Conservation (phyloP, 2,797 vertebrate species). For the Hydrophis major region DNA sequence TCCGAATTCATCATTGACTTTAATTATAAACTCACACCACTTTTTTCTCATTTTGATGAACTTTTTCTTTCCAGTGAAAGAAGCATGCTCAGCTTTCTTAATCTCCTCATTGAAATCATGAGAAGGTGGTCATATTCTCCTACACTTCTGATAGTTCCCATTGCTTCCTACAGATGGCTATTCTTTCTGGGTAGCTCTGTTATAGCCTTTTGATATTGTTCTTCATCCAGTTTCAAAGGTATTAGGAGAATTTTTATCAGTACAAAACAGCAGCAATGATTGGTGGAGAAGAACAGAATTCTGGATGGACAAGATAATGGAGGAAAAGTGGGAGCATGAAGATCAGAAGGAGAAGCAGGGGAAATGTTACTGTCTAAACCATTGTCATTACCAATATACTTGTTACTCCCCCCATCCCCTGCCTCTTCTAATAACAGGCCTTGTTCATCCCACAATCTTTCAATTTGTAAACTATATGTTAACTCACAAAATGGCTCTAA, state of each 20-base stretch:
- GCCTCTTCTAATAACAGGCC: not conserved
- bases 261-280: not conserved
- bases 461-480: not conserved
- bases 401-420: not conserved
- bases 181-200: not conserved
- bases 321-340: not conserved
- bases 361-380: not conserved
- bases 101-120: slow-evolving; percentile 2
- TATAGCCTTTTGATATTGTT: not conserved
- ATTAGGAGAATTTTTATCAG: too few relatives aligned
- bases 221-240: not conserved
- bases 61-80: slow-evolving; percentile 31
- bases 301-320: not conserved
- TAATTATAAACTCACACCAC: slow-evolving; percentile 40
- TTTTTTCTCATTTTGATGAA: slow-evolving; percentile 21
- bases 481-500: too few relatives aligned
- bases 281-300: not conserved
- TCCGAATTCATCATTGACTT: slow-evolving; percentile 23
- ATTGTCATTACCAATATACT: not conserved
- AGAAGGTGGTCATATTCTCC: not conserved
- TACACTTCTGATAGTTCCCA: not conserved
- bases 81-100: not conserved
- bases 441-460: not conserved
- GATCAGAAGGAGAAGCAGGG: not conserved
- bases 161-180: not conserved